Evolutionary conservation across 2,113 vertebrate genomes (phyloP).

Genomic region (Vidua macroura): DNA sequence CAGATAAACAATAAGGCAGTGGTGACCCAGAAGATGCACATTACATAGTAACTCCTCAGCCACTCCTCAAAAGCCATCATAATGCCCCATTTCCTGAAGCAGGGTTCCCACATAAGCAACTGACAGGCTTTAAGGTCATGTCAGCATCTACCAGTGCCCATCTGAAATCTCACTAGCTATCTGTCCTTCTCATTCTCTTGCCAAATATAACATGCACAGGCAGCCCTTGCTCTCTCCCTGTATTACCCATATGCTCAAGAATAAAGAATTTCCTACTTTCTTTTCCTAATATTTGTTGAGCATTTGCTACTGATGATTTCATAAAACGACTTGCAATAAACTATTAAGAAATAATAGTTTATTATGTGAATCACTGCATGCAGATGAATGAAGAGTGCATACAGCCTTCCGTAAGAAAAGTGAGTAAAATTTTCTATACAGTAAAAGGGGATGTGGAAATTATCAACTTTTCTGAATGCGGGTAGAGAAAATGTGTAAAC

Average conservation of each 20-base stretch:
- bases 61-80: background rate
- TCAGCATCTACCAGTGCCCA: background rate
- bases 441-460: background rate
- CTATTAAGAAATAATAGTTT: conserved; percentile 15
- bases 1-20: background rate
- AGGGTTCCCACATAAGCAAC: background rate
- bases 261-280: background rate
- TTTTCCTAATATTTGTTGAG: background rate
- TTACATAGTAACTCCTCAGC: background rate
- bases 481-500: background rate
- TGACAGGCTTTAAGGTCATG: background rate
- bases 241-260: background rate
- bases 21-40: background rate
- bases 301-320: conserved; percentile 17
- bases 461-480: background rate
- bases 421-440: background rate
- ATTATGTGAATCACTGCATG: background rate
- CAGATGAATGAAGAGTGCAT: conserved; percentile 6
- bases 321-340: background rate
- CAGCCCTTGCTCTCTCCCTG: background rate
- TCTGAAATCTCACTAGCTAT: background rate
- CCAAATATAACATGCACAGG: background rate
- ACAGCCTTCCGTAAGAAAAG: background rate
- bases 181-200: background rate
- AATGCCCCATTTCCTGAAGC: background rate